Percentiles rank a stretch among this genome's conserved stretches.
Evolutionary conservation across 2,888 invertebrate genomes (phyloP).

Genomic region (Sinhomidia bicolor): DNA sequence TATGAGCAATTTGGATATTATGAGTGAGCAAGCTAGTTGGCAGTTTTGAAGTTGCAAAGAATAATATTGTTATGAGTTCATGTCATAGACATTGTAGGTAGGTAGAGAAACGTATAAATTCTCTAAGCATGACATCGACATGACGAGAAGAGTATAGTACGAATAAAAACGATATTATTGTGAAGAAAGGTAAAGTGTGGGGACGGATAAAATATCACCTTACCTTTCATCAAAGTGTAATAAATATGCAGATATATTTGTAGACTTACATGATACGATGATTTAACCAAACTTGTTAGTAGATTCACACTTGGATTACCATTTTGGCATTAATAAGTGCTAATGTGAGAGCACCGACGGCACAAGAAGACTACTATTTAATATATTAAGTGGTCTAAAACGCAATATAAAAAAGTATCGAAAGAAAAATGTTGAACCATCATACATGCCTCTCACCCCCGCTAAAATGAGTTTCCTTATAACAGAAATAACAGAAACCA

Average conservation of each 20-base stretch:
- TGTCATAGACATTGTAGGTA: background rate
- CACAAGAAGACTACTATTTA: background rate
- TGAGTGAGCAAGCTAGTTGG: background rate
- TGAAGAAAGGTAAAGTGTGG: background rate
- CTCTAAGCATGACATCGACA: background rate
- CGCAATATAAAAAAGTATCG: slow-evolving; percentile 4
- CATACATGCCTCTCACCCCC: too few relatives aligned
- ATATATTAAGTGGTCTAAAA: background rate
- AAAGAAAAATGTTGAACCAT: background rate
- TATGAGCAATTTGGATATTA: slow-evolving; percentile 43
- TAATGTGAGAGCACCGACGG: slow-evolving; percentile 50
- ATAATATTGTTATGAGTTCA: slow-evolving; percentile 13
- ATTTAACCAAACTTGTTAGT: slow-evolving; percentile 59
- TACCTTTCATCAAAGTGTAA: slow-evolving; percentile 50
- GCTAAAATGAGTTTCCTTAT: too few relatives aligned
- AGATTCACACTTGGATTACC: slow-evolving; percentile 55
- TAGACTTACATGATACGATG: slow-evolving; percentile 38
- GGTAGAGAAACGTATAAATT: background rate
- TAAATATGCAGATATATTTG: slow-evolving; percentile 45
- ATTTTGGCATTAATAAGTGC: slow-evolving; percentile 60
- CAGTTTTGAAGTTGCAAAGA: slow-evolving; percentile 1
- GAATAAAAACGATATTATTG: slow-evolving; percentile 26
- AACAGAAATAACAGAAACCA: too few relatives aligned
- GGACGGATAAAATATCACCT: slow-evolving; percentile 55
- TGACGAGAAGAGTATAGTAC: background rate